Conservation (phyloP, 2,888 invertebrate genomes). For the Atethmia centrago region DNA sequence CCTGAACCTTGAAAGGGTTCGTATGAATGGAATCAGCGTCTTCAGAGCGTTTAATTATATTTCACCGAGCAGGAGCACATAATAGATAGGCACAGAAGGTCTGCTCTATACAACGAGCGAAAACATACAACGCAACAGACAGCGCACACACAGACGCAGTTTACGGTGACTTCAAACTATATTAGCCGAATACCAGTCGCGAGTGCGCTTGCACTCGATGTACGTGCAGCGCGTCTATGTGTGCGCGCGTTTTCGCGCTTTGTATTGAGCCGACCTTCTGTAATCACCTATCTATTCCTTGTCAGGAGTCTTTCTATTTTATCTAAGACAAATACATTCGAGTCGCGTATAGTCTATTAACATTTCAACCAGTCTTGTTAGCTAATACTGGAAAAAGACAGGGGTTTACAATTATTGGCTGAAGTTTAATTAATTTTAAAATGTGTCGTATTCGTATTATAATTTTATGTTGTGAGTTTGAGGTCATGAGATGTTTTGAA, state of each 20-base stretch:
- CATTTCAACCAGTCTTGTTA: constrained; percentile 45
- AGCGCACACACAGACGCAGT: background rate
- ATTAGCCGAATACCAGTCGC: background rate
- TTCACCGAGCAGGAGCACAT: constrained; percentile 10
- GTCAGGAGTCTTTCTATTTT: constrained; percentile 41
- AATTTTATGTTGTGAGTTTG: background rate
- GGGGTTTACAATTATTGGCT: constrained; percentile 16
- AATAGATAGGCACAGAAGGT: background rate
- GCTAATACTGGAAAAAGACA: constrained; percentile 33
- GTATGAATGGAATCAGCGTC: constrained; percentile 55
- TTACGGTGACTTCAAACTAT: background rate
- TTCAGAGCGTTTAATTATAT: constrained; percentile 54
- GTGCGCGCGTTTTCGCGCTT: background rate
- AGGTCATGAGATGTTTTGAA: background rate
- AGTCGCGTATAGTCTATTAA: constrained; percentile 31
- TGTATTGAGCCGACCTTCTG: background rate
- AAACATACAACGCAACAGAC: too few relatives aligned
- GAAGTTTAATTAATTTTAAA: constrained; percentile 17
- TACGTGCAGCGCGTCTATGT: background rate
- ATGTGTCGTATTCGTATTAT: background rate
- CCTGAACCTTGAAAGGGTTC: constrained; percentile 34
- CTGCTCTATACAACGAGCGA: background rate
- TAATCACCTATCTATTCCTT: background rate
- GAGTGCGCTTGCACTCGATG: background rate
- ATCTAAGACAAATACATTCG: constrained; percentile 32